Evolutionary conservation across 2,888 invertebrate species (phyloP).

Genomic region (Orchestes rusci): DNA sequence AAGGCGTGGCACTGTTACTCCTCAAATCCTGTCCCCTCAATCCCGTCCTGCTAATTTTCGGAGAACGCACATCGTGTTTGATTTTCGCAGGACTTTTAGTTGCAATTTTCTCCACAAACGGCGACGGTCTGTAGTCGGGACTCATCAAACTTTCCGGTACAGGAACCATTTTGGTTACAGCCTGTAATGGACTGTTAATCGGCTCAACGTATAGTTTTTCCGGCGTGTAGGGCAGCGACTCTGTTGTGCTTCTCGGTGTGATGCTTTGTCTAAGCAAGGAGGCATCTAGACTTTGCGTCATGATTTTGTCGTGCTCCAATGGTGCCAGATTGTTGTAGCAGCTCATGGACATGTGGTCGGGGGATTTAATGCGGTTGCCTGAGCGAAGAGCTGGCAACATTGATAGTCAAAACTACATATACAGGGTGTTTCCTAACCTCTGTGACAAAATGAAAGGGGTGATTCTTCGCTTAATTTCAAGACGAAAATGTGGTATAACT

Average conservation of each 20-base stretch:
- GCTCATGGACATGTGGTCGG: constrained; percentile 67
- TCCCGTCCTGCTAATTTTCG: constrained; percentile 12
- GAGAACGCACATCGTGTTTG: constrained; percentile 9
- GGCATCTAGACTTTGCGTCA: constrained; percentile 60
- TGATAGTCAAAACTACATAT: too few species aligned
- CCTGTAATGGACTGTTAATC: constrained; percentile 59
- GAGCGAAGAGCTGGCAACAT: neutral
- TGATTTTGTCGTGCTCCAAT: constrained; percentile 39
- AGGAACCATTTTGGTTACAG: constrained; percentile 80
- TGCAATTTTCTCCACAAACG: constrained; percentile 29
- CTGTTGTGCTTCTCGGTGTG: constrained; percentile 28
- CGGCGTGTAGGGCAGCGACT: constrained; percentile 2
- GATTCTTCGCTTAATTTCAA: too few species aligned
- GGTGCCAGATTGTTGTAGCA: constrained; percentile 46
- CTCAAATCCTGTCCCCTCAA: constrained; percentile 9
- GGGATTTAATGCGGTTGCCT: constrained; percentile 51
- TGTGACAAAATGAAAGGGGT: too few species aligned
- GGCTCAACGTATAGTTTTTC: constrained; percentile 32
- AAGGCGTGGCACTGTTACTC: constrained; percentile 25
- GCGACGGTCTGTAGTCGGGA: constrained; percentile 58
- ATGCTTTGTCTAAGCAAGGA: constrained; percentile 46
- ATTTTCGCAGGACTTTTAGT: constrained; percentile 6
- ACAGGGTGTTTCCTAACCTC: too few species aligned
- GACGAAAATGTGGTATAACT: too few species aligned
- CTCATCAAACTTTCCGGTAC: constrained; percentile 84